A percentile compares a stretch with the other conserved stretches of the same genome.
These are phyloP conservation scores for Mythimna albipuncta DNA, from an alignment of 2,888 invertebrate genomes.

Conservation along the genomic window DNA sequence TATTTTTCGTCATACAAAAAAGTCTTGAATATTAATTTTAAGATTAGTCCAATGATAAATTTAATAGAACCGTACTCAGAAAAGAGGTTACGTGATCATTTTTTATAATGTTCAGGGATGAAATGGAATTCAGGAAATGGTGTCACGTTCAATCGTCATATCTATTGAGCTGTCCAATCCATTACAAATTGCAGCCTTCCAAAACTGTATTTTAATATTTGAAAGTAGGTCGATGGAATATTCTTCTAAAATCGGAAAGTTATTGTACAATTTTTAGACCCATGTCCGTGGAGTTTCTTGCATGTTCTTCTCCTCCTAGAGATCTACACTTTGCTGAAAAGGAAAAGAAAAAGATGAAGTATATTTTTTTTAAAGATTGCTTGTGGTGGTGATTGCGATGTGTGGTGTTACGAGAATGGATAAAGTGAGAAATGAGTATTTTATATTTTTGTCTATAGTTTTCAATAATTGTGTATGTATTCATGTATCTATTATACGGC, in stretches of 20 bases:
- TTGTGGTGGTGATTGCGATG: too few relatives aligned
- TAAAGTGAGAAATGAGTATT: too few relatives aligned
- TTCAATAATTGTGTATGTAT: too few relatives aligned
- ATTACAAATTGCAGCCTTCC: conserved; percentile 29
- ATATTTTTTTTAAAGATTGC: not conserved
- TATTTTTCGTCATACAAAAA: not conserved
- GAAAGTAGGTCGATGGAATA: not conserved
- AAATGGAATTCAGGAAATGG: conserved; percentile 45
- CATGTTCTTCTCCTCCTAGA: too few relatives aligned
- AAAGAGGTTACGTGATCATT: conserved; percentile 42
- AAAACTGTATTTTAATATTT: conserved; percentile 5
- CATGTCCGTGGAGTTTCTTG: too few relatives aligned
- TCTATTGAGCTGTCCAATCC: conserved; percentile 47
- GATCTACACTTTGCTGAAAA: too few relatives aligned
- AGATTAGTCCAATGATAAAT: conserved; percentile 29
- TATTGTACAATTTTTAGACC: not conserved
- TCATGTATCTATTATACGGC: too few relatives aligned
- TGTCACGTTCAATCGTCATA: conserved; percentile 54
- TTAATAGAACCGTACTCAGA: conserved; percentile 17
- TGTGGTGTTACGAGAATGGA: too few relatives aligned
- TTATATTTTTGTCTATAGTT: too few relatives aligned
- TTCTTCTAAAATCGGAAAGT: too few relatives aligned
- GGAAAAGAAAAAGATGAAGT: not conserved
- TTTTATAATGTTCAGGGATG: conserved; percentile 48
- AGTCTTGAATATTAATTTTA: conserved; percentile 6